Conservation (phyloP, 92 coral and sea anemone species). For the Epizoanthus rinbou region DNA sequence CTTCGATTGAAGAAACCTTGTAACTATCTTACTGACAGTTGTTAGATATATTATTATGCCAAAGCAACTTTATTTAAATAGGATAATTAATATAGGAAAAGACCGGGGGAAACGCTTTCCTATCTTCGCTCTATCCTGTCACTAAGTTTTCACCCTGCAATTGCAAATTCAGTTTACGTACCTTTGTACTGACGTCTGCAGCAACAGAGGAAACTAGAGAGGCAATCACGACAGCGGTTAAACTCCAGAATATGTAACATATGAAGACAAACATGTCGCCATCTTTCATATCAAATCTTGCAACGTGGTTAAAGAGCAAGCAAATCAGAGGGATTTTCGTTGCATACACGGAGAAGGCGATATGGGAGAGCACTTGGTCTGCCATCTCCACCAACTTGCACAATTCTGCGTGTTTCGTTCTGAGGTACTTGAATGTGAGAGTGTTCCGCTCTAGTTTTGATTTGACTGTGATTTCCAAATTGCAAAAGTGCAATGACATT, state of each 20-base stretch:
- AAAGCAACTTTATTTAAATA: too few relatives aligned
- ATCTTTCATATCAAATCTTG: not conserved
- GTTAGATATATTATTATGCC: too few relatives aligned
- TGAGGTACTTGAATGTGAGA: not conserved
- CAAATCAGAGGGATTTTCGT: not conserved
- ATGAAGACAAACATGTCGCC: not conserved
- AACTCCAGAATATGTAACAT: not conserved
- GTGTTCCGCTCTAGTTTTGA: not conserved
- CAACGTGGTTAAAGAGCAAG: not conserved
- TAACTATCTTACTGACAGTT: too few relatives aligned
- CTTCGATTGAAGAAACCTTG: too few relatives aligned
- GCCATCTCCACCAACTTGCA: not conserved
- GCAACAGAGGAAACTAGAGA: not conserved
- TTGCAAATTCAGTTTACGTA: not conserved
- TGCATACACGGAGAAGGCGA: slow-evolving; percentile 5
- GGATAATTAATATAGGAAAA: too few relatives aligned
- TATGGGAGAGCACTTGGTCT: not conserved
- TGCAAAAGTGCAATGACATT: not conserved
- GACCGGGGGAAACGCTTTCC: too few relatives aligned
- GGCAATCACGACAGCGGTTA: not conserved
- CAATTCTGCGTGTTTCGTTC: not conserved
- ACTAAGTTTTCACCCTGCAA: too few relatives aligned
- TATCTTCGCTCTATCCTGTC: too few relatives aligned
- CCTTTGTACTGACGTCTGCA: slow-evolving; percentile 7
- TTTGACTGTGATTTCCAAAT: not conserved